Percentiles rank a stretch among this genome's conserved stretches.
phyloP scores from a whole-genome alignment of 2,113 vertebrate species.

The Toxotes jaculatrix region DNA sequence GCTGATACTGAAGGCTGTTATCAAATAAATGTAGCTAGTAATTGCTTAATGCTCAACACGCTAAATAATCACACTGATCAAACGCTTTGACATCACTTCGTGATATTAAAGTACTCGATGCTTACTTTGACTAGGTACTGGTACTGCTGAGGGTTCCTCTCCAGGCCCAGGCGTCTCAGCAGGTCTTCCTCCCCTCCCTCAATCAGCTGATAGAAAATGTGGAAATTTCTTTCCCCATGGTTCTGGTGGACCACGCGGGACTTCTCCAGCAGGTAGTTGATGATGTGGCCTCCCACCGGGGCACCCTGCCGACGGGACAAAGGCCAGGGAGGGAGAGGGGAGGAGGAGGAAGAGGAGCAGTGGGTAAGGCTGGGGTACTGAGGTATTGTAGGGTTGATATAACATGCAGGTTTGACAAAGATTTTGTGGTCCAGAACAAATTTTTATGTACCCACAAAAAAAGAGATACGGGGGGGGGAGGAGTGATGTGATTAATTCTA shows the following conservation, averaged over 20 bases:
- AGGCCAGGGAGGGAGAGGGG: slow-evolving; percentile 29
- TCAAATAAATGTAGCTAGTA: too few species aligned
- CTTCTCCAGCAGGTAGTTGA: slow-evolving; percentile 99
- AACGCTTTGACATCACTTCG: too few species aligned
- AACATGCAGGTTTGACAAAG: slow-evolving; percentile 47
- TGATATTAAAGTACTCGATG: too few species aligned
- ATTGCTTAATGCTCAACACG: too few species aligned
- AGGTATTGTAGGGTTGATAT: slow-evolving; percentile 38
- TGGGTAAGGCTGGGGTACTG: slow-evolving; percentile 73
- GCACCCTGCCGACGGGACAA: slow-evolving; percentile 87
- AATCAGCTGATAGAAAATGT: slow-evolving; percentile 98
- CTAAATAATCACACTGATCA: too few species aligned
- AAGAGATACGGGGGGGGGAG: not conserved
- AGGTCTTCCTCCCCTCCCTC: slow-evolving; percentile 96
- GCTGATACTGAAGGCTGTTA: too few species aligned
- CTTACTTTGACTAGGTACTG: slow-evolving; percentile 94
- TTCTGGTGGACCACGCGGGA: slow-evolving; percentile 98
- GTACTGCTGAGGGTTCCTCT: slow-evolving; percentile 94
- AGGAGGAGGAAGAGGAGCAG: slow-evolving; percentile 47
- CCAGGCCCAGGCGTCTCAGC: slow-evolving; percentile 91
- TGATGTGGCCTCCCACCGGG: slow-evolving; percentile 96
- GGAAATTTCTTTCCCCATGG: slow-evolving; percentile 97
- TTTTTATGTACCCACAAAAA: not conserved
- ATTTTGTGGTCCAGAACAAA: not conserved
- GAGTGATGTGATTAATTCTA: not conserved